Base-by-base conservation (phyloP, 2,113 vertebrate genomes). In the Saimiri boliviensis region DNA sequence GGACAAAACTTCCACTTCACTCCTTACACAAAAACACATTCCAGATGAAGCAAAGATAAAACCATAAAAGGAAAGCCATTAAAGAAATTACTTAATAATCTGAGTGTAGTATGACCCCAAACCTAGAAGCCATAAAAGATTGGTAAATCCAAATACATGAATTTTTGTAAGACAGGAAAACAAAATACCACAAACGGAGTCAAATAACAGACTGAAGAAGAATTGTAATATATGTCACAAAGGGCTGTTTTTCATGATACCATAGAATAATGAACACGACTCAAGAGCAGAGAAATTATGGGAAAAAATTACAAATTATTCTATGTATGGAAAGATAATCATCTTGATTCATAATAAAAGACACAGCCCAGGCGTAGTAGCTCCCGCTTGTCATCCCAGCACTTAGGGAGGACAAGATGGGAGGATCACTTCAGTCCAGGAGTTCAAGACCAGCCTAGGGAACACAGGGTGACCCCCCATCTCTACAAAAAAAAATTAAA, bases 161-260 rank as follows among this genome's bases (percentile, higher is more conserved):
- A 94, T 94, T 73, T 93, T 13, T 82, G 32, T 77, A 91, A 86
- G 21, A 70, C 23, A 76, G 35, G 52, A 81, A 84, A 88, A 68
- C 17, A 84, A 92, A 54, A 49, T 86, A 82, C 40, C 27, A 74
- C n/a, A 91, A 77, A 81, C 1, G 45, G 93, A 92, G 82, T 54
- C 32, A 89, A 73, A 77, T 47, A 70, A 58, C n/a, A 76, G 70
- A 54, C 52, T 68, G 32, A 30, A n/a, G 89, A 89, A 89, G 27
- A 95, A 60, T 19, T 91, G 45, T 52, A 60, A 45, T 32, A 92
- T 11, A 45, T 30, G 76, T 35, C 47, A 56, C 45, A 88, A 89
- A 83, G 17, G 70, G 32, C 27, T 86, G 27, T 79, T 86, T 85
- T 89, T 45, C 45, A 68, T 68, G 7, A 85, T 52, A 35, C 49